Evolutionary conservation across 2,113 vertebrate genomes (phyloP), one percentile per base, ranked within the genome.

Genomic region (Daphoenositta chrysoptera): DNA sequence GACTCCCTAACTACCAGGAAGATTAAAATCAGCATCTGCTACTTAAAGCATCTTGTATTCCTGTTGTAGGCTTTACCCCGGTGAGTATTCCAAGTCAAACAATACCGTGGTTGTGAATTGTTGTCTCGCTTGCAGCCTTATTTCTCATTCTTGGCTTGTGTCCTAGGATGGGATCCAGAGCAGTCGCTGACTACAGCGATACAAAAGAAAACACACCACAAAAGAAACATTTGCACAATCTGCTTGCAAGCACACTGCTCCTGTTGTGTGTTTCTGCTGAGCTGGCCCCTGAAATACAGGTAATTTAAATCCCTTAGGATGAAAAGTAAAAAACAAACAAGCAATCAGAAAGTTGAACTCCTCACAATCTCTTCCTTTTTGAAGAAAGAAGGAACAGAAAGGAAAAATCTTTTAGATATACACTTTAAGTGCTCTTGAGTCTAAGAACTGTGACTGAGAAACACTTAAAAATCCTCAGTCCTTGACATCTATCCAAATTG

Each of bases 91-190:
- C 90, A 82, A 89, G 83, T 45, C 82, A 83, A 94, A 97, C 95
- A 97, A 90, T 96, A 3, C 57, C 23, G 48, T n/a, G 76, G 83
- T 83, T 95, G 90, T 88, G 94, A 89, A 88, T 78, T 92, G 80
- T 92, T 93, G 90, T 94, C 89, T 95, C 26, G 7, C 93, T 91
- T 47, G 84, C 91, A 93, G 90, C 90, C 90, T 90, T 75, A 78
- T 94, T 96, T 93, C 83, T 65, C 90, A 71, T 88, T 93, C 72
- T 94, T 96, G 90, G 94, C 21, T 92, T 66, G 40, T 71, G 95
- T 96, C 96, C 94, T 89, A 91, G 72, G 87, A 61, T 7, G 5
- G 77, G 53, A 75, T 96, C 88, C 77, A 91, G 90, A 96, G 91
- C 85, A 94, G 85, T 72, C 92, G 53, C 90, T 76, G 87, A 93